These are phyloP conservation scores for Ochropleura leucogaster DNA, from an alignment of 2,888 invertebrate species.

Conservation along the genomic window DNA sequence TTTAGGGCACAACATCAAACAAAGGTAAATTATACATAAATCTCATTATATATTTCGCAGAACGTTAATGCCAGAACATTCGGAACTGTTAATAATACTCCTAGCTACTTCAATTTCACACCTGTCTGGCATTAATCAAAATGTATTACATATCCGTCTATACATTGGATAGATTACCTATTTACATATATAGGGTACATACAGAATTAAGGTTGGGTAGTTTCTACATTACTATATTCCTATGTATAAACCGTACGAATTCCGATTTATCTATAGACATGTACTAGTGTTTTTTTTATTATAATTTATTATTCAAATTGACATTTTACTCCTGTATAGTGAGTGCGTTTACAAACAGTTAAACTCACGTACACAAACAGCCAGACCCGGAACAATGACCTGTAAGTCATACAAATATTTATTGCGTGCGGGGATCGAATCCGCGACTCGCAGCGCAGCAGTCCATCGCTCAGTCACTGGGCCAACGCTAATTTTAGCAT, in stretches of 20 bases:
- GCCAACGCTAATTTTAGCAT: neutral
- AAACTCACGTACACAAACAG: no score
- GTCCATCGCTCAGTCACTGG: no score
- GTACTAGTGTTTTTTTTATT: no score
- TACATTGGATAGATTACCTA: slow-evolving; percentile 53
- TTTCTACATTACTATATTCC: slow-evolving; percentile 28
- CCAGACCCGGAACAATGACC: no score
- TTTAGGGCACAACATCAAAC: neutral
- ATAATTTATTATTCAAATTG: no score
- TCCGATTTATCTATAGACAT: neutral
- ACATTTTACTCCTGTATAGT: no score
- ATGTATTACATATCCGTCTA: slow-evolving; percentile 63
- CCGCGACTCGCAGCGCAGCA: no score
- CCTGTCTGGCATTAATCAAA: slow-evolving; percentile 70
- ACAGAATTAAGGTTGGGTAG: slow-evolving; percentile 37
- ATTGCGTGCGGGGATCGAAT: no score
- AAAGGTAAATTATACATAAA: slow-evolving; percentile 18
- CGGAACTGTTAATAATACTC: slow-evolving; percentile 40
- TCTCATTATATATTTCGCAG: slow-evolving; percentile 18
- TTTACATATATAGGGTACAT: slow-evolving; percentile 52
- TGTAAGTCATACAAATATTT: no score
- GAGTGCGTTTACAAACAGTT: no score
- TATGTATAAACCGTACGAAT: slow-evolving; percentile 1
- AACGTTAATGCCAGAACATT: slow-evolving; percentile 32
- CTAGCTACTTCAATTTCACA: slow-evolving; percentile 72